A percentile compares a stretch with the other conserved stretches of the same genome.
These are phyloP conservation scores for Dynastes tityus DNA, from an alignment of 2,888 invertebrate species.

Conservation along the genomic window DNA sequence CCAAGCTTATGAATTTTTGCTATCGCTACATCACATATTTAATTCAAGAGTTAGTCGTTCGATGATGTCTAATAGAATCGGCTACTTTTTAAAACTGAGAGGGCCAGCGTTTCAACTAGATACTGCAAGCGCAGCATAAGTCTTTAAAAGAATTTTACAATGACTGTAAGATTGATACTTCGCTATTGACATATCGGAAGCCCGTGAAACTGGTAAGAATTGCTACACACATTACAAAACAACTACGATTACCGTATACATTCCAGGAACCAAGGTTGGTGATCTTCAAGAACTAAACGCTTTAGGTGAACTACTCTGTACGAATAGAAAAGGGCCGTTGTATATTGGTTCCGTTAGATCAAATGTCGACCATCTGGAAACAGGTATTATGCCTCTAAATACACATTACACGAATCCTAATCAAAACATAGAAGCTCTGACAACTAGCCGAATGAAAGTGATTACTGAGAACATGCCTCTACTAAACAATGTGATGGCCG, in stretches of 20 bases:
- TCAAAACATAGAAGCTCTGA: constrained; percentile 76
- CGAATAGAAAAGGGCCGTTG: constrained; percentile 82
- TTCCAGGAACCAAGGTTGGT: constrained; percentile 78
- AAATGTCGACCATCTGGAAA: constrained; percentile 92
- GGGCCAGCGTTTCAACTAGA: too few relatives aligned
- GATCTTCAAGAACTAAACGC: constrained; percentile 94
- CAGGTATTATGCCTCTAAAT: constrained; percentile 87
- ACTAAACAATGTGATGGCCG: constrained; percentile 78
- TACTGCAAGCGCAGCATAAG: too few relatives aligned
- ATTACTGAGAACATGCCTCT: constrained; percentile 82
- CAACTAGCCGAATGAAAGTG: constrained; percentile 78
- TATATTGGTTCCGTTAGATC: constrained; percentile 94
- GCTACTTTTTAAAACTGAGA: too few relatives aligned
- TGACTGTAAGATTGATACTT: too few relatives aligned
- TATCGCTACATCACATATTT: too few relatives aligned
- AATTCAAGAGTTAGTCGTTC: too few relatives aligned
- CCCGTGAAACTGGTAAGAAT: too few relatives aligned
- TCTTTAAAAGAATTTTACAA: too few relatives aligned
- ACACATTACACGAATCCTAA: constrained; percentile 77
- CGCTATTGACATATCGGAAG: too few relatives aligned
- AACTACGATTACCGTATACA: not conserved
- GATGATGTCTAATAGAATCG: too few relatives aligned
- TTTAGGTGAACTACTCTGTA: constrained; percentile 85
- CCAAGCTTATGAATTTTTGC: too few relatives aligned
- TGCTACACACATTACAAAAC: too few relatives aligned